Evolutionary conservation across 2,113 vertebrate species (phyloP).

Genomic region (Gnathonemus longibarbis): DNA sequence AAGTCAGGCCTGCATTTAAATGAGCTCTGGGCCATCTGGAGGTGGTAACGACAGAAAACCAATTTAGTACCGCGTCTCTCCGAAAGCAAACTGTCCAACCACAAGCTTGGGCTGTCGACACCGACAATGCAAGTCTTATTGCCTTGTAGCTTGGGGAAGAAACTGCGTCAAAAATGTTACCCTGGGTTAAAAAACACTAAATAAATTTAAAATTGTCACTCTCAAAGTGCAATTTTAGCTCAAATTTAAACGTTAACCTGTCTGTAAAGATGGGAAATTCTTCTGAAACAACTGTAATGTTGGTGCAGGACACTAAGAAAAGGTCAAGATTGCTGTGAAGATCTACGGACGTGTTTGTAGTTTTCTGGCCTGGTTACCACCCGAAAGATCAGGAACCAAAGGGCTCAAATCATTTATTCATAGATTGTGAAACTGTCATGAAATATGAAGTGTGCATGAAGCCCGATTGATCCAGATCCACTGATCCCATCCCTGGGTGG

Average conservation of each 20-base stretch:
- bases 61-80: background rate
- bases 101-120: background rate
- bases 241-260: background rate
- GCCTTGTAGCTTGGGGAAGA: background rate
- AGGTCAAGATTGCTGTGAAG: background rate
- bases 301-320: background rate
- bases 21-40: slow-evolving; percentile 4
- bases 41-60: slow-evolving; percentile 6
- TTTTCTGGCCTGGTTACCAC: background rate
- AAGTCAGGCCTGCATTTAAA: background rate
- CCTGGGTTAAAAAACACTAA: background rate
- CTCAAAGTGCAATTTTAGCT: background rate
- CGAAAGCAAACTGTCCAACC: slow-evolving; percentile 1
- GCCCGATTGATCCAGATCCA: background rate
- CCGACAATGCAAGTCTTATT: background rate
- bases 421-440: background rate
- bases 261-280: background rate
- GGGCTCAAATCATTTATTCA: background rate
- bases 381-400: background rate
- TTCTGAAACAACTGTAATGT: background rate
- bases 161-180: background rate
- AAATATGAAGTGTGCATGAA: background rate
- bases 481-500: background rate
- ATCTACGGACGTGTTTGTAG: background rate
- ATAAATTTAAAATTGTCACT: background rate